Evolutionary conservation across 2,797 vertebrate species (phyloP), one percentile per base, ranked within the genome.

Genomic region (Carduelis carduelis): DNA sequence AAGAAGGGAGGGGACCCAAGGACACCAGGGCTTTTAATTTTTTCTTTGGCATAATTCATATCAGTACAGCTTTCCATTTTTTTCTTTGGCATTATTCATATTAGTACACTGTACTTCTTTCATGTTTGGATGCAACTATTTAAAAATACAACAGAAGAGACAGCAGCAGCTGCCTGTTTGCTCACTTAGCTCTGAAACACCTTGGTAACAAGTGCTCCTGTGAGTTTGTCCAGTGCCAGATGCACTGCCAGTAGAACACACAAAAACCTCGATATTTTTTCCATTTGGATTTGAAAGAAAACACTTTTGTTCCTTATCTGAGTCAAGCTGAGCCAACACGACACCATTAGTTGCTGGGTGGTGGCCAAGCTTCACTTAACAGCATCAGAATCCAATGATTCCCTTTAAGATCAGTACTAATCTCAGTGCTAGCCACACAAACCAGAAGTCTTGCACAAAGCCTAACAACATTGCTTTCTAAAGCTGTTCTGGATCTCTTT

Each of bases 241-340:
- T 3, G 12, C 1, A 0, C 43, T 69, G 47, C 34, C 6, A 2
- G 64, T 28, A 69, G 22, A 47, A 32, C 44, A 66, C 14, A 35
- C 19, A 64, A 80, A 70, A 13, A 64, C 4, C 12, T 74, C 4
- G 3, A 1, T 6, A 16, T 49, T 89, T 65, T 74, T 95, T 77
- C 80, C 55, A 63, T 71, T 83, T 46, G 32, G 17, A 50, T 85
- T 63, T 43, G 37, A 39, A 71, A 27, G 37, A 91, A 93, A 95
- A 93, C 46, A 32, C 41, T 88, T 88, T 49, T 70, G 24, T 21
- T 82, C 53, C 80, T 89, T 93, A 95, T 70, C 90, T 46, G 34
- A 70, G 41, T 34, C 5, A 11, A 69, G 57, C 53, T 2, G 1
- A 85, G 76, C 35, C 55, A 93, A 83, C 34, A 14, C 0, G 2